Evolutionary conservation across 1,140 invertebrate species (phyloP).

Genomic region (Drosophila parabipectinata): DNA sequence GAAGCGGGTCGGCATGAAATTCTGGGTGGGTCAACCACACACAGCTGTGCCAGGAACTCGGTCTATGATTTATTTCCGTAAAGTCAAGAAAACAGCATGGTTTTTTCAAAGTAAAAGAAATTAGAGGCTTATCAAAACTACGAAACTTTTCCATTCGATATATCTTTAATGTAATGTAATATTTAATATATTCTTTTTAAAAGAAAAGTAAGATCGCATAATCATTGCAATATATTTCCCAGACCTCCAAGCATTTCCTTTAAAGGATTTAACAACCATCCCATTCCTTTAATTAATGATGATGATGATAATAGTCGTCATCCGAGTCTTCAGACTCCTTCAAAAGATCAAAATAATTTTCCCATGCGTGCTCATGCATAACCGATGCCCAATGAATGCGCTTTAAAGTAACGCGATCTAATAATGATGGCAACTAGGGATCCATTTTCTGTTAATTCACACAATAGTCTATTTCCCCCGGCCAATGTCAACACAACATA

Average conservation of each 20-base stretch:
- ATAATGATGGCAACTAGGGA: constrained; percentile 33
- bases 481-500: constrained; percentile 53
- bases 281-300: constrained; percentile 22
- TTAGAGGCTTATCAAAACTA: background rate
- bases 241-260: background rate
- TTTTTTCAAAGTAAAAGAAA: background rate
- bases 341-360: constrained; percentile 41
- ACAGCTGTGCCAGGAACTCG: constrained; percentile 15
- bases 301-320: no score
- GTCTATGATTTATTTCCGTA: background rate
- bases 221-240: background rate
- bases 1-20: constrained; percentile 25
- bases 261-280: constrained; percentile 6
- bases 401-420: constrained; percentile 46
- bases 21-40: constrained; percentile 43
- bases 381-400: constrained; percentile 32
- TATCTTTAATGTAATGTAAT: no score
- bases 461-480: constrained; percentile 27
- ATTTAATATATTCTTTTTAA: background rate
- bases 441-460: constrained; percentile 21
- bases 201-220: background rate
- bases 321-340: constrained; percentile 15
- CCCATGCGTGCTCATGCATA: constrained; percentile 72
- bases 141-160: no score
- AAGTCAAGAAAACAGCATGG: background rate